Evolutionary conservation across 2,113 vertebrate genomes (phyloP).

Genomic region (Empidonax alnorum): DNA sequence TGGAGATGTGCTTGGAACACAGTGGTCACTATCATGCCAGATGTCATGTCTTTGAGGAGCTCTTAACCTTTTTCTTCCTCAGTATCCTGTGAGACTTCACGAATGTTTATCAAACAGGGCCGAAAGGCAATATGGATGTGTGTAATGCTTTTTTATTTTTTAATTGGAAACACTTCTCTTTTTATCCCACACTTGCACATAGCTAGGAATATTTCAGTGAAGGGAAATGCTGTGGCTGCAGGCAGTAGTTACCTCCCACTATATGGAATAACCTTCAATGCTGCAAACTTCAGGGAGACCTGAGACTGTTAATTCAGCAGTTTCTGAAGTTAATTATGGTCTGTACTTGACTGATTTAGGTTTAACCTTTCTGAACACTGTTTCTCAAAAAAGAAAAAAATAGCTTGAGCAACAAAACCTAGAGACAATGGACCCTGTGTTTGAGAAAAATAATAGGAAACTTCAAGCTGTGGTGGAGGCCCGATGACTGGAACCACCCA

Average conservation of each 20-base stretch:
- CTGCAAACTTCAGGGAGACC: neutral
- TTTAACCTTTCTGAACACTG: conserved; percentile 13
- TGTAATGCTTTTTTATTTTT: neutral
- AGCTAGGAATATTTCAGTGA: neutral
- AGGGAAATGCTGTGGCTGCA: neutral
- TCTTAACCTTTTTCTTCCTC: neutral
- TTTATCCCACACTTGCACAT: neutral
- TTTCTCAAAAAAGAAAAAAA: neutral
- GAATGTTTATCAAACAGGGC: neutral
- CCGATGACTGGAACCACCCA: neutral
- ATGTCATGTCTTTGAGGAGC: neutral
- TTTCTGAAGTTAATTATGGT: conserved; percentile 3
- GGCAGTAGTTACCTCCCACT: neutral
- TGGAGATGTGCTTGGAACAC: neutral
- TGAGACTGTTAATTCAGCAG: conserved; percentile 16
- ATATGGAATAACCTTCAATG: neutral
- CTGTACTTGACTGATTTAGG: neutral
- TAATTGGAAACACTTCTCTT: neutral
- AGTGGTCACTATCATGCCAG: neutral
- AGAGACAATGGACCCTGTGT: neutral
- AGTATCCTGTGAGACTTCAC: neutral
- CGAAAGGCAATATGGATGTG: neutral
- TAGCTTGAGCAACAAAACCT: neutral
- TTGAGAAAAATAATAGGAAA: conserved; percentile 15
- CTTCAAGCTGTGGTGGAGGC: neutral